Conservation (phyloP, 2,888 invertebrate species). For the Chironomus riparius region DNA sequence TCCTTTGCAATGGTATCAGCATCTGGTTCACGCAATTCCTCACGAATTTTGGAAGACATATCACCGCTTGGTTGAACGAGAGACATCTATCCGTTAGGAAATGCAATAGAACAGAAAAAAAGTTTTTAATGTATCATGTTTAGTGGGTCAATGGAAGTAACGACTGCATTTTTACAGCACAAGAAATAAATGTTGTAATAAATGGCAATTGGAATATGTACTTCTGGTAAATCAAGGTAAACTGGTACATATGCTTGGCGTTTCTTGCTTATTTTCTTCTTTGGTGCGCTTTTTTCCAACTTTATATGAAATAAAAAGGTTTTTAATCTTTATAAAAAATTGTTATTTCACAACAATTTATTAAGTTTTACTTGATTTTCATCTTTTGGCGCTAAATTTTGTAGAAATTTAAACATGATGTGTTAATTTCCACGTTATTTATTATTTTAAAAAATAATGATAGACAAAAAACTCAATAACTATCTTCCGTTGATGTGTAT, state of each 20-base stretch:
- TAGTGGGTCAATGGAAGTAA: neutral
- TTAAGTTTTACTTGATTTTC: slow-evolving; percentile 20
- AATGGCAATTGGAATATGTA: slow-evolving; percentile 12
- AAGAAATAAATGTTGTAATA: neutral
- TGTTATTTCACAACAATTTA: neutral
- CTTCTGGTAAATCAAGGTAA: slow-evolving; percentile 27
- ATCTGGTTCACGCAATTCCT: slow-evolving; percentile 57
- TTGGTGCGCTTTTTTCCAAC: slow-evolving; percentile 7
- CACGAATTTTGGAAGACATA: slow-evolving; percentile 56
- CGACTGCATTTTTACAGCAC: neutral
- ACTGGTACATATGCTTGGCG: neutral
- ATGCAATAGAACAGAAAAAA: neutral
- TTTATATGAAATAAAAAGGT: neutral
- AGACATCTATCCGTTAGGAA: slow-evolving; percentile 42
- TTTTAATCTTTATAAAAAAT: neutral
- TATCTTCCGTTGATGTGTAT: neutral
- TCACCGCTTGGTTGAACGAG: slow-evolving; percentile 59
- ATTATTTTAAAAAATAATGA: neutral
- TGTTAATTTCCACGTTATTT: neutral
- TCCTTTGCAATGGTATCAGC: slow-evolving; percentile 52
- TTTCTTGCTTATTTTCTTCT: slow-evolving; percentile 18
- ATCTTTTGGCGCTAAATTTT: slow-evolving; percentile 13
- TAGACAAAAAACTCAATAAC: neutral
- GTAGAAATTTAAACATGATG: slow-evolving; percentile 25
- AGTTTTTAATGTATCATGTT: neutral